A percentile compares a stretch with the other conserved stretches of the same genome.
Evolutionary conservation across 1,140 invertebrate genomes (phyloP).

Genomic region (Rhysida immarginata): DNA sequence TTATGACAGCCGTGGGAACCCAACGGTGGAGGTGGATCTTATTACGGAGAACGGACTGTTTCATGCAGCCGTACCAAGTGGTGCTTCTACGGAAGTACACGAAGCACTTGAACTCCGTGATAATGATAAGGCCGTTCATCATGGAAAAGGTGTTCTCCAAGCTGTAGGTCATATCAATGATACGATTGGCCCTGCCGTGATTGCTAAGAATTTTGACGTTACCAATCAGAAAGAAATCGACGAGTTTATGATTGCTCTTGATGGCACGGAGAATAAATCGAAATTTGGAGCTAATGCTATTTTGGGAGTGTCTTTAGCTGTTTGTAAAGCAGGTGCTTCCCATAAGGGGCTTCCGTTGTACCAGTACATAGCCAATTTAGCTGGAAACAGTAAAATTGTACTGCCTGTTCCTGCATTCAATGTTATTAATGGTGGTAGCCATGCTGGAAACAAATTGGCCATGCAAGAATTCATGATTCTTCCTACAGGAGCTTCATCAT

Average conservation of each 20-base stretch:
- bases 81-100: conserved; percentile 92
- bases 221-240: conserved; percentile 87
- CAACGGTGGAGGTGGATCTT: conserved; percentile 92
- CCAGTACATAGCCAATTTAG: conserved; percentile 78
- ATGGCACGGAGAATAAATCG: conserved; percentile 92
- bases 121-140: conserved; percentile 71
- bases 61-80: conserved; percentile 91
- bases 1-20: conserved; percentile 96
- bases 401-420: conserved; percentile 96
- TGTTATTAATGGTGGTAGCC: conserved; percentile 97
- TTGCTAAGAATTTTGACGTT: conserved; percentile 68
- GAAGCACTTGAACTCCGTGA: conserved; percentile 95
- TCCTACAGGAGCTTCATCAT: conserved; percentile 74
- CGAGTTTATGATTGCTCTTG: conserved; percentile 76
- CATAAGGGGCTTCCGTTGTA: conserved; percentile 81
- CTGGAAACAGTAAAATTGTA: conserved; percentile 77
- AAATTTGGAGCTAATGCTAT: conserved; percentile 96
- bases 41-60: conserved; percentile 68
- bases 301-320: conserved; percentile 87
- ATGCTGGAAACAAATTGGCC: conserved; percentile 95
- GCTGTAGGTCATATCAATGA: conserved; percentile 88
- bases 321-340: conserved; percentile 90
- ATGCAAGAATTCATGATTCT: conserved; percentile 99
- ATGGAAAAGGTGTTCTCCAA: conserved; percentile 88
- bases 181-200: conserved; percentile 64